Conservation (phyloP, 2,797 vertebrate genomes). For the Oreochromis mossambicus region DNA sequence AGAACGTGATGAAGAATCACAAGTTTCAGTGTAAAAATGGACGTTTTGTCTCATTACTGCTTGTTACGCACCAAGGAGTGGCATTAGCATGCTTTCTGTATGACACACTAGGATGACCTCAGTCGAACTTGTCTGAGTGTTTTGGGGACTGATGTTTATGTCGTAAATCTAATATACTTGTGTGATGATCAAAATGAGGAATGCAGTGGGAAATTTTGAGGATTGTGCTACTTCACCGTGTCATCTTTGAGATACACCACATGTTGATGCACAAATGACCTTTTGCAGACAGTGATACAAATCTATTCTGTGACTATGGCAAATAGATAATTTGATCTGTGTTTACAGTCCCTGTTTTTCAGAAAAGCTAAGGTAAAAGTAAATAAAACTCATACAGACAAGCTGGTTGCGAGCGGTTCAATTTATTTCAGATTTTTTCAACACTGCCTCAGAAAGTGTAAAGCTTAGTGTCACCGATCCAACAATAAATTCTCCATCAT, state of each 20-base stretch:
- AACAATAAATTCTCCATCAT: not conserved
- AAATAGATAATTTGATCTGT: not conserved
- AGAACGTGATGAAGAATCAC: not conserved
- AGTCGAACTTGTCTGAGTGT: not conserved
- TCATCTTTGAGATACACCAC: not conserved
- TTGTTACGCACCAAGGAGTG: not conserved
- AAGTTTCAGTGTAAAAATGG: not conserved
- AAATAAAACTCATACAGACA: not conserved
- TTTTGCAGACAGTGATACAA: not conserved
- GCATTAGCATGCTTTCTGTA: not conserved
- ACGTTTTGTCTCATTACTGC: accelerated
- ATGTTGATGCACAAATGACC: not conserved
- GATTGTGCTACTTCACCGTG: not conserved
- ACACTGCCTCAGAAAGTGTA: not conserved
- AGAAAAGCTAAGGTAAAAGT: not conserved
- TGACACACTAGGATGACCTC: not conserved
- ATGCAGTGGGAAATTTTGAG: not conserved
- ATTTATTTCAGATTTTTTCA: not conserved
- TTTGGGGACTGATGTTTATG: not conserved
- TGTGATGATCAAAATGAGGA: not conserved
- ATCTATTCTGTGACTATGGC: not conserved
- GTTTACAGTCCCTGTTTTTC: not conserved
- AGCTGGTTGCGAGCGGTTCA: not conserved
- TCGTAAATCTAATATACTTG: not conserved
- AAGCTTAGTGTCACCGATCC: not conserved